Evolutionary conservation across 2,797 vertebrate genomes (phyloP).

Genomic region (Sphenodon punctatus): DNA sequence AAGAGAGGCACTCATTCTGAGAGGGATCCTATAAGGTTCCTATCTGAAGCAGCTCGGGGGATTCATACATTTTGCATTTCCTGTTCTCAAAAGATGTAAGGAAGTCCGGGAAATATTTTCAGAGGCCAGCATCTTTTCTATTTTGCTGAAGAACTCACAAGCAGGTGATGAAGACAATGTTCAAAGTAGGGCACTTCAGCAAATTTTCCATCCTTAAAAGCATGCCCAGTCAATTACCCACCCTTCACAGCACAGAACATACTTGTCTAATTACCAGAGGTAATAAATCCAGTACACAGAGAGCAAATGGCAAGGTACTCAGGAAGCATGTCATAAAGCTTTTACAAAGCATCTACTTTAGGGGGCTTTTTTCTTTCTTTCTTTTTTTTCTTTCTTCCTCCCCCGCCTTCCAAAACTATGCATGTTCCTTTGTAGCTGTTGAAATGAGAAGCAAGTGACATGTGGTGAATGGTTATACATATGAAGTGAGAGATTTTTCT

Average conservation of each 20-base stretch:
- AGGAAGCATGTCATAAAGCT: conserved; percentile 5
- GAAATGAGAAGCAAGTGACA: neutral
- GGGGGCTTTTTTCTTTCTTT: neutral
- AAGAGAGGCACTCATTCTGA: neutral
- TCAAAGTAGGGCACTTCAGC: neutral
- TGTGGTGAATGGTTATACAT: neutral
- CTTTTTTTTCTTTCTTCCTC: too few species aligned
- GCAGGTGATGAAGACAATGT: neutral
- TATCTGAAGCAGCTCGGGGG: neutral
- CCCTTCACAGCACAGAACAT: neutral
- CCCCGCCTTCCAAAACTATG: neutral
- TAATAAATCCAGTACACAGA: neutral
- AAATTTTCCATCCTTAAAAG: neutral
- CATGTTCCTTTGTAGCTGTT: neutral
- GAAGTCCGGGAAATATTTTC: neutral
- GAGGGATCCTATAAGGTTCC: neutral
- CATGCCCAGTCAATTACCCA: neutral
- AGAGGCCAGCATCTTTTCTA: neutral
- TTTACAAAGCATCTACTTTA: neutral
- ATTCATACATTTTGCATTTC: neutral
- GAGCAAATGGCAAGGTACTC: neutral
- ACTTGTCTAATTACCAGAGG: neutral
- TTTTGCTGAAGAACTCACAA: neutral
- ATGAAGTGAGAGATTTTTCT: neutral
- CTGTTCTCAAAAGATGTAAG: neutral